Percentiles rank a stretch among this genome's conserved stretches.
Conservation (phyloP, 2,888 invertebrate genomes). For the Drosophila rubida region DNA sequence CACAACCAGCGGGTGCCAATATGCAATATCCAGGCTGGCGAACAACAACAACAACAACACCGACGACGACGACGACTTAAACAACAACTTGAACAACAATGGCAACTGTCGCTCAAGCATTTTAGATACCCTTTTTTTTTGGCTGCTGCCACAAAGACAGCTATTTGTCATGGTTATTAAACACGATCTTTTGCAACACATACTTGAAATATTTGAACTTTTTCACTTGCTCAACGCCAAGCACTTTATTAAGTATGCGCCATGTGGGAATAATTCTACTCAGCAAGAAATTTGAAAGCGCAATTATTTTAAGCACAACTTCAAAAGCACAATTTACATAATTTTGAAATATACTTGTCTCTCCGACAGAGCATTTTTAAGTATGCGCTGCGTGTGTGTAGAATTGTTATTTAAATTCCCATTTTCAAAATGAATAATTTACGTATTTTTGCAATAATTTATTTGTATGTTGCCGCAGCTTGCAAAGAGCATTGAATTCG, state of each 20-base stretch:
- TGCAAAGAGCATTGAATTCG: too few species aligned
- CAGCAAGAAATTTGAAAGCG: too few species aligned
- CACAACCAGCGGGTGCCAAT: constrained; percentile 54
- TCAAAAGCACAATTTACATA: too few species aligned
- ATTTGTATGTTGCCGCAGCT: too few species aligned
- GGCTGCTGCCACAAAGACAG: background rate
- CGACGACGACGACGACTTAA: background rate
- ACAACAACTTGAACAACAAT: background rate
- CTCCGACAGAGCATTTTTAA: too few species aligned
- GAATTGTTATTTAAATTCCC: too few species aligned
- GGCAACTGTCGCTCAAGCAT: background rate
- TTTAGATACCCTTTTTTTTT: constrained; percentile 1
- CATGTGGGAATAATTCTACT: background rate
- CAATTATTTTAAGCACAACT: too few species aligned
- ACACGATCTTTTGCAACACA: background rate
- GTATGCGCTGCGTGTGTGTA: too few species aligned
- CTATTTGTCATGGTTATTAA: background rate
- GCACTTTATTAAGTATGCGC: background rate
- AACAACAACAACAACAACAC: constrained; percentile 10
- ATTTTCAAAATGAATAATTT: too few species aligned
- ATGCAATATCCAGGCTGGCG: constrained; percentile 38
- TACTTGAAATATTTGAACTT: background rate
- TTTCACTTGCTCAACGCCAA: background rate
- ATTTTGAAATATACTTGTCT: too few species aligned
- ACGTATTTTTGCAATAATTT: too few species aligned